These are phyloP conservation scores for Neuroscelio doddi DNA, from an alignment of 2,888 invertebrate genomes.

Conservation along the genomic window DNA sequence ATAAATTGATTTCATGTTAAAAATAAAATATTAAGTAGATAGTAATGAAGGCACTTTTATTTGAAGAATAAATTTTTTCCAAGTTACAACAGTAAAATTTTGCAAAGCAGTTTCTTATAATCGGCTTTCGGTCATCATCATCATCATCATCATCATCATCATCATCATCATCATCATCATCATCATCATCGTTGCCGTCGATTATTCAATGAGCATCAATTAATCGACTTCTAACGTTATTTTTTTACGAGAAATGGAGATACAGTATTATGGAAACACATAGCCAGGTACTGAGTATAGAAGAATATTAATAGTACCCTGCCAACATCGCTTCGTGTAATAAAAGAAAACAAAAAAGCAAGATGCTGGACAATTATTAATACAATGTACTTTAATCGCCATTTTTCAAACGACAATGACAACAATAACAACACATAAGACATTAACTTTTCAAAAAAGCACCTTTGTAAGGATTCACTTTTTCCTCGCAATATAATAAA, in stretches of 20 bases:
- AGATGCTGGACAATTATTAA: too few relatives aligned
- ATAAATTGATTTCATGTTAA: conserved; percentile 3
- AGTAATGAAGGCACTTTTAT: conserved; percentile 66
- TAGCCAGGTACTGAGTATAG: conserved; percentile 57
- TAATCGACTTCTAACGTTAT: conserved; percentile 10
- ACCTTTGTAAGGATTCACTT: background rate
- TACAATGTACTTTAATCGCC: too few relatives aligned
- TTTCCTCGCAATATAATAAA: background rate
- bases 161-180: too few relatives aligned
- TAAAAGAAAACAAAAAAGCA: conserved; percentile 13
- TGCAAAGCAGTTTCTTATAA: conserved; percentile 46
- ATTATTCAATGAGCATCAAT: background rate
- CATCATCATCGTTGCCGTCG: too few relatives aligned
- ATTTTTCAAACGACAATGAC: too few relatives aligned
- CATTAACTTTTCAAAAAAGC: background rate
- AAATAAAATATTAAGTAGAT: conserved; percentile 24
- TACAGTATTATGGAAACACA: conserved; percentile 49
- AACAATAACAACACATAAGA: too few relatives aligned
- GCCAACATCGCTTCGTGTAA: conserved; percentile 33
- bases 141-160: too few relatives aligned
- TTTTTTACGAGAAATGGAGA: conserved; percentile 32
- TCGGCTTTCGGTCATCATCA: conserved; percentile 13
- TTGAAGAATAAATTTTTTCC: conserved; percentile 59
- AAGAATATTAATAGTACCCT: conserved; percentile 37
- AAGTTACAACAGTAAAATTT: conserved; percentile 60